These are phyloP conservation scores for Ariolimax columbianus DNA, from an alignment of 2,888 invertebrate genomes.

Conservation along the genomic window DNA sequence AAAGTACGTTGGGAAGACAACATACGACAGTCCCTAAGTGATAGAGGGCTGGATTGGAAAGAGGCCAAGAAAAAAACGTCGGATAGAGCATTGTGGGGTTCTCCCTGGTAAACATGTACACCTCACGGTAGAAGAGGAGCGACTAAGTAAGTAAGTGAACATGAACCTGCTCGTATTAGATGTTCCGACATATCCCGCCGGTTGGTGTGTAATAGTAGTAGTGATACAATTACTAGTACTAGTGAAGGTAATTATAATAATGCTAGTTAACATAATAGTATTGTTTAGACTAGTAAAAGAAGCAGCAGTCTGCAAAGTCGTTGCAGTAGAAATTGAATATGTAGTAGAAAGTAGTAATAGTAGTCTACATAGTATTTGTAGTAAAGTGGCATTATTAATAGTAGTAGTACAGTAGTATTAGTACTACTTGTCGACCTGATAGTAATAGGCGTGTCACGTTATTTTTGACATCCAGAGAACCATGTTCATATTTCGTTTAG, in stretches of 20 bases:
- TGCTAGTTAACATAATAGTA: background rate
- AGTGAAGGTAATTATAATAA: background rate
- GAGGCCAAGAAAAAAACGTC: no score
- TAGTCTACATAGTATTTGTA: background rate
- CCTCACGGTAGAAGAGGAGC: no score
- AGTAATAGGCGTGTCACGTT: background rate
- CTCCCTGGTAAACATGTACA: no score
- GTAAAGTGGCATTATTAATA: background rate
- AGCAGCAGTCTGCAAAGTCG: background rate
- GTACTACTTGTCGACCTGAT: background rate
- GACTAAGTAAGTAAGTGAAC: no score
- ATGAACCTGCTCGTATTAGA: no score
- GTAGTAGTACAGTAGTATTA: background rate
- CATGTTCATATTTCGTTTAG: no score
- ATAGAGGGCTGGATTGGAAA: no score
- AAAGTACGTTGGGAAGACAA: no score
- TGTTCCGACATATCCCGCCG: no score
- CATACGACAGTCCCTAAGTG: no score
- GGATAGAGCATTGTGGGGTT: no score
- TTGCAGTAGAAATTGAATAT: background rate
- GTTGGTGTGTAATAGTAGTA: slow-evolving; percentile 1
- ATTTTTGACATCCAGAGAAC: no score
- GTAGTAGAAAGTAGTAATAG: background rate
- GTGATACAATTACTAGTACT: background rate
- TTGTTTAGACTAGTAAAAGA: background rate